These are phyloP conservation scores for Gobionotothen gibberifrons DNA, from an alignment of 2,797 vertebrate species.

Conservation along the genomic window DNA sequence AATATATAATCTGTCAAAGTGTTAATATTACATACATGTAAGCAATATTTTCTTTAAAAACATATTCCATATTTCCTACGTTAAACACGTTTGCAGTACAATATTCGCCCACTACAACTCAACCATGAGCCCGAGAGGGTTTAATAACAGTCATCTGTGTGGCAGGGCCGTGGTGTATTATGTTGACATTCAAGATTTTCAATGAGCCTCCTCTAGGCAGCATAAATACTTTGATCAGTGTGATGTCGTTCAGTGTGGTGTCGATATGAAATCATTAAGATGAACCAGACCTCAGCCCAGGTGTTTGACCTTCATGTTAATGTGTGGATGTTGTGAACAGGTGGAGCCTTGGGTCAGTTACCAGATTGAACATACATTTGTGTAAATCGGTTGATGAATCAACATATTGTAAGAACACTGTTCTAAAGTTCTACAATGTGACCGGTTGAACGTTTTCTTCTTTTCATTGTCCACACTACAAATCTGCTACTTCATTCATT, in stretches of 20 bases:
- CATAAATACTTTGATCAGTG: slow-evolving; percentile 28
- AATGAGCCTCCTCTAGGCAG: slow-evolving; percentile 12
- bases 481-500: background rate
- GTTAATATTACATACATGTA: too few relatives aligned
- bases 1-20: too few relatives aligned
- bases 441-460: background rate
- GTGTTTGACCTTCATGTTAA: slow-evolving; percentile 34
- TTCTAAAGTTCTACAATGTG: slow-evolving; percentile 16
- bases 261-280: slow-evolving; percentile 30
- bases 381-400: slow-evolving; percentile 24
- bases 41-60: background rate
- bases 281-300: slow-evolving; percentile 3
- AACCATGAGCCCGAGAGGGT: background rate
- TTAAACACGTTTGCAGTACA: background rate
- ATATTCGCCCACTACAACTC: background rate
- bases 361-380: slow-evolving; percentile 29
- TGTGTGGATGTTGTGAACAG: slow-evolving; percentile 6
- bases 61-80: background rate
- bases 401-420: slow-evolving; percentile 2
- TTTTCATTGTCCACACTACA: background rate
- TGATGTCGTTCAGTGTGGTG: background rate
- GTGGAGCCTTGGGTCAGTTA: slow-evolving; percentile 9
- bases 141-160: slow-evolving; percentile 46
- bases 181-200: slow-evolving; percentile 28
- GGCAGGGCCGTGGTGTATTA: slow-evolving; percentile 18